Conservation (phyloP, 2,113 vertebrate genomes). For the Microcebus ravelobensis region DNA sequence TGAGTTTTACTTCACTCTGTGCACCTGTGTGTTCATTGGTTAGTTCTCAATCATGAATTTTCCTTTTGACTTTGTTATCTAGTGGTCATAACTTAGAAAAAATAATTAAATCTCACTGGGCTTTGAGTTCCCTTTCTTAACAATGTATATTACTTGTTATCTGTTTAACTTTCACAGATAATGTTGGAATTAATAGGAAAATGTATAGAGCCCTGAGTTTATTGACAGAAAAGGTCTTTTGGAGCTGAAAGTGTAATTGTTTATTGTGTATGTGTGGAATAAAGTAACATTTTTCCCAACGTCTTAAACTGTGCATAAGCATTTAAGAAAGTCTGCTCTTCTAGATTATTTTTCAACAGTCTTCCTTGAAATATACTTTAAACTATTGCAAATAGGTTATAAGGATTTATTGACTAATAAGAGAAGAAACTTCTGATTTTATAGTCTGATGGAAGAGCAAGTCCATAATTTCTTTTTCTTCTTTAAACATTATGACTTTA, state of each 20-base stretch:
- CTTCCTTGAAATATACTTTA: background rate
- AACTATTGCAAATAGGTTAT: background rate
- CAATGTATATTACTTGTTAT: background rate
- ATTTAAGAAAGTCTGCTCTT: background rate
- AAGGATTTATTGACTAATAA: conserved; percentile 4
- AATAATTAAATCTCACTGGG: background rate
- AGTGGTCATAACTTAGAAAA: conserved; percentile 21
- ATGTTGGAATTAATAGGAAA: conserved; percentile 45
- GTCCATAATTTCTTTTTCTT: background rate
- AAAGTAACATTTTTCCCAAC: background rate
- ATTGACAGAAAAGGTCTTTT: background rate
- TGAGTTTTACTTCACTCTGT: too few species aligned
- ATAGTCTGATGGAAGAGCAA: conserved; percentile 6
- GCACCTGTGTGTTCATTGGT: too few species aligned
- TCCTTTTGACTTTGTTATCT: conserved; percentile 23
- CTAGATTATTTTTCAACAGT: background rate
- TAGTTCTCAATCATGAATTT: background rate
- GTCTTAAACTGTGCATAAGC: conserved; percentile 33
- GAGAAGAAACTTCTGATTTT: background rate
- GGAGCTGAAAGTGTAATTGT: background rate
- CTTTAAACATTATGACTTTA: background rate
- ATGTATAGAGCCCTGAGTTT: conserved; percentile 7
- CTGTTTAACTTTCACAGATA: background rate
- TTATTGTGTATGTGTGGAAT: background rate
- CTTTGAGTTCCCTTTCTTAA: conserved; percentile 38